Percentiles rank a stretch among this genome's conserved stretches.
Conservation (phyloP, 2,113 vertebrate genomes). For the Petromus typicus region DNA sequence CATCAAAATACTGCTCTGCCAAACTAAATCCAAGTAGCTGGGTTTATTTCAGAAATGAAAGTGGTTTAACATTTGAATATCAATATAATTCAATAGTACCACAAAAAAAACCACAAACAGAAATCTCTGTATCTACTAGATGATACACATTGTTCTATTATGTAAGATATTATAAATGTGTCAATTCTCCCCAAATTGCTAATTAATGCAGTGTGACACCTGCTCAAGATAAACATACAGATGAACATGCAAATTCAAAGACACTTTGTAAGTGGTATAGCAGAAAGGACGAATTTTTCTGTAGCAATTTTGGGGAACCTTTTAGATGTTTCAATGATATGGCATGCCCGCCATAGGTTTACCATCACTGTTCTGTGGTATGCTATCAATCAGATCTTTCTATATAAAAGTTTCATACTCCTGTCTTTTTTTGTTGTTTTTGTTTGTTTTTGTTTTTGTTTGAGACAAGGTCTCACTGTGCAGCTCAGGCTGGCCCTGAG, state of each 20-base stretch:
- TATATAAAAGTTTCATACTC: background rate
- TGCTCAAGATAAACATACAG: background rate
- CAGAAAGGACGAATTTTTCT: background rate
- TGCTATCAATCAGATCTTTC: background rate
- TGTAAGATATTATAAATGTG: background rate
- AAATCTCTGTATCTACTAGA: background rate
- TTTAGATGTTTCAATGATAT: background rate
- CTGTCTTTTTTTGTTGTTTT: no score
- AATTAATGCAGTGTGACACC: background rate
- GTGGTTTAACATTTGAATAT: background rate
- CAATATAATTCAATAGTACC: no score
- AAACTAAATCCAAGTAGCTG: background rate
- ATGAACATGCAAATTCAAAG: background rate
- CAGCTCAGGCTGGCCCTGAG: no score
- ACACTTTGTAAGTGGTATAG: background rate
- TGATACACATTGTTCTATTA: background rate
- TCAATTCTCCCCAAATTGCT: background rate
- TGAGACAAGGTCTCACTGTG: no score
- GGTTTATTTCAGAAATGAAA: slow-evolving; percentile 1
- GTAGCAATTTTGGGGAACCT: background rate
- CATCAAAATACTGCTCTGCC: background rate
- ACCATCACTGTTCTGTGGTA: background rate
- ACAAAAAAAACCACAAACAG: no score
- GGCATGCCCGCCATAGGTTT: background rate
- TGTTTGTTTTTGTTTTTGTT: no score